Evolutionary conservation across 2,797 vertebrate species (phyloP).

Genomic region (Falco concolor): DNA sequence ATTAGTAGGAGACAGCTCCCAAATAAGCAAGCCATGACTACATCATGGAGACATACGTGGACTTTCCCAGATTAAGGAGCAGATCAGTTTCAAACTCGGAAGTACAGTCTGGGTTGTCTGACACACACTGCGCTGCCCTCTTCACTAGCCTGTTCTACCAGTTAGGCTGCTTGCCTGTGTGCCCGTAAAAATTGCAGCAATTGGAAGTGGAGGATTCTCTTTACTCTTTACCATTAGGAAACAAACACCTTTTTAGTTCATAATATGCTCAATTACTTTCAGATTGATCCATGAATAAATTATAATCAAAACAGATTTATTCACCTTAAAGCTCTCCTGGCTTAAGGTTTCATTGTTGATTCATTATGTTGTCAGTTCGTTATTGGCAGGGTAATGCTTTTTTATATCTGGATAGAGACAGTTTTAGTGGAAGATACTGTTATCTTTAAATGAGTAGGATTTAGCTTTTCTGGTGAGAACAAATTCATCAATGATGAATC

Average conservation of each 20-base stretch:
- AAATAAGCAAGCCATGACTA: neutral
- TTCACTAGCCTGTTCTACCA: neutral
- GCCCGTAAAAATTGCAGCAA: slow-evolving; percentile 22
- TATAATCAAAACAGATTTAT: slow-evolving; percentile 73
- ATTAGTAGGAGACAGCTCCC: neutral
- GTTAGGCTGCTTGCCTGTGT: neutral
- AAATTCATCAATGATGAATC: slow-evolving; percentile 79
- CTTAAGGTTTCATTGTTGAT: slow-evolving; percentile 81
- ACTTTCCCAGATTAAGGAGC: neutral
- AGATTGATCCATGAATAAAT: slow-evolving; percentile 78
- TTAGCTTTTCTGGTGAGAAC: slow-evolving; percentile 77
- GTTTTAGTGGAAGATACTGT: slow-evolving; percentile 75
- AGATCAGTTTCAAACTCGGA: neutral
- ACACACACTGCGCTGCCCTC: neutral
- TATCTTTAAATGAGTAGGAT: slow-evolving; percentile 77
- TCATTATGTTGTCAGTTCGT: slow-evolving; percentile 80
- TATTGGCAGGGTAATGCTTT: slow-evolving; percentile 74
- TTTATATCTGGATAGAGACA: slow-evolving; percentile 76
- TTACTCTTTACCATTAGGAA: slow-evolving; percentile 50
- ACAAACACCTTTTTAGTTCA: slow-evolving; percentile 66
- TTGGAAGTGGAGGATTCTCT: slow-evolving; percentile 39
- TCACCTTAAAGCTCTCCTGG: slow-evolving; percentile 76
- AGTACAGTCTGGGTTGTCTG: neutral
- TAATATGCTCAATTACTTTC: slow-evolving; percentile 78
- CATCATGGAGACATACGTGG: neutral